Conservation (phyloP, 1,140 invertebrate species). For the Drosophila littoralis region DNA sequence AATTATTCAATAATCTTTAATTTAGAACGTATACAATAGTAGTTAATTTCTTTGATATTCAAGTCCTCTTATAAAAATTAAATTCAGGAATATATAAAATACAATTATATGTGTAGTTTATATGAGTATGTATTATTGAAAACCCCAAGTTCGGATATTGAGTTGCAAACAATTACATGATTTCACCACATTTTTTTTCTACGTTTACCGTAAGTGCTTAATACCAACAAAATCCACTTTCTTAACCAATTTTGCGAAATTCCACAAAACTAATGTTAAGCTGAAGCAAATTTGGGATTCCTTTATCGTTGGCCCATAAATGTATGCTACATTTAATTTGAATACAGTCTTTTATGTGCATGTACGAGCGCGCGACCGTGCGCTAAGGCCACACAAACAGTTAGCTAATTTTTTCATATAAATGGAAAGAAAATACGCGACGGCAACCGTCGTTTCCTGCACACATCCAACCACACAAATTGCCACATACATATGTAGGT, state of each 20-base stretch:
- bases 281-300: slow-evolving; percentile 28
- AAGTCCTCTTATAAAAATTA: no score
- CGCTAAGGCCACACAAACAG: slow-evolving; percentile 60
- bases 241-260: slow-evolving; percentile 30
- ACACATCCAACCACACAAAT: neutral
- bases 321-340: slow-evolving; percentile 73
- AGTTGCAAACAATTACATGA: neutral
- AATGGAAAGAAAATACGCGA: slow-evolving; percentile 74
- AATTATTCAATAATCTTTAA: no score
- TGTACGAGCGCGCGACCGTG: slow-evolving; percentile 64
- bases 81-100: no score
- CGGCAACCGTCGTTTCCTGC: slow-evolving; percentile 9
- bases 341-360: slow-evolving; percentile 57
- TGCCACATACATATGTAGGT: slow-evolving; percentile 6
- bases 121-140: no score
- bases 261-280: slow-evolving; percentile 28
- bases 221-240: slow-evolving; percentile 6
- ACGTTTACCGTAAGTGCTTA: neutral
- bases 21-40: no score
- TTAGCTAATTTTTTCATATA: slow-evolving; percentile 61
- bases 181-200: neutral
- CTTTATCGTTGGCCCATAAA: slow-evolving; percentile 54
- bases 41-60: no score
- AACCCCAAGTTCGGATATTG: no score
- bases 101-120: no score